Conservation (phyloP, 2,888 invertebrate genomes). For the Asteroscopus sphinx region DNA sequence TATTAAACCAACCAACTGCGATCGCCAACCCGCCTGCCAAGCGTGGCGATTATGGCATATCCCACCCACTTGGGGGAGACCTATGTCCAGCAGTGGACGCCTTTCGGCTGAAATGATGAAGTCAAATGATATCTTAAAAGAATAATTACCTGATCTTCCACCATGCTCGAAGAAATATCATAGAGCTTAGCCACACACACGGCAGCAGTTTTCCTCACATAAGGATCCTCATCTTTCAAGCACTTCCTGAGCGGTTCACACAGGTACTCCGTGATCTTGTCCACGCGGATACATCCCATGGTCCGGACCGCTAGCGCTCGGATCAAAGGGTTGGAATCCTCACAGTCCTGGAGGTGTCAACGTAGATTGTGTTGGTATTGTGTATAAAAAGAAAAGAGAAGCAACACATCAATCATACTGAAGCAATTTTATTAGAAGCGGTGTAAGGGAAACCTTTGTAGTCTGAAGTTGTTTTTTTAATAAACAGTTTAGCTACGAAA, state of each 20-base stretch:
- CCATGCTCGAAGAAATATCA: conserved; percentile 96
- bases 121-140: too few relatives aligned
- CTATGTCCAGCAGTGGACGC: too few relatives aligned
- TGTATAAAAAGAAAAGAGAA: conserved; percentile 74
- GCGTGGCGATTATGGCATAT: too few relatives aligned
- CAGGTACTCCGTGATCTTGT: conserved; percentile 99
- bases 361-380: conserved; percentile 69
- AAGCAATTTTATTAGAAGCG: conserved; percentile 80
- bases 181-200: conserved; percentile 99
- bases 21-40: too few relatives aligned
- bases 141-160: conserved; percentile 84
- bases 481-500: too few relatives aligned
- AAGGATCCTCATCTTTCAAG: conserved; percentile 98
- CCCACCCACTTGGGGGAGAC: too few relatives aligned
- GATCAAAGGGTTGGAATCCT: conserved; percentile 99
- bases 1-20: too few relatives aligned
- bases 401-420: conserved; percentile 78
- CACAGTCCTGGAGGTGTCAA: conserved; percentile 95
- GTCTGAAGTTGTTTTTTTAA: conserved; percentile 9
- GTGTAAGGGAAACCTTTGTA: conserved; percentile 41
- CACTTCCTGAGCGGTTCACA: conserved; percentile 99
- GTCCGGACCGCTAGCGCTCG: conserved; percentile 99
- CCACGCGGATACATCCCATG: conserved; percentile 99
- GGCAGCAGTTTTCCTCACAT: conserved; percentile 99
- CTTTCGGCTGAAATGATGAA: too few relatives aligned